Evolutionary conservation across 1,140 invertebrate genomes (phyloP).

Genomic region (Hestina assimilis): DNA sequence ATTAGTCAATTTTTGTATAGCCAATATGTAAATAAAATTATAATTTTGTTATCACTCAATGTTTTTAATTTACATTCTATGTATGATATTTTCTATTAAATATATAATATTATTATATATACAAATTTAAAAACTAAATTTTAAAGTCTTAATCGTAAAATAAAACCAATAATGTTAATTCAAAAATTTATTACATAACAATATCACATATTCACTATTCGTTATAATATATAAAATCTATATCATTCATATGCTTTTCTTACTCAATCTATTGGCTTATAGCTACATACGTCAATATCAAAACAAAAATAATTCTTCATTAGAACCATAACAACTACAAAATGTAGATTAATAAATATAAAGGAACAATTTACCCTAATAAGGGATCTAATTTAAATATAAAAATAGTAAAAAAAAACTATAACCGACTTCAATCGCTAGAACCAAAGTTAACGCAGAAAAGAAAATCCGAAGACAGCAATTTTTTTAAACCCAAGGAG

Average conservation of each 20-base stretch:
- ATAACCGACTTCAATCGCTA: no score
- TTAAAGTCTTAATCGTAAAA: not conserved
- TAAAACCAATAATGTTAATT: not conserved
- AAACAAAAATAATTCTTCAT: conserved; percentile 13
- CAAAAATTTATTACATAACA: conserved; percentile 8
- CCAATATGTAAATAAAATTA: conserved; percentile 12
- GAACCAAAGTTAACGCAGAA: no score
- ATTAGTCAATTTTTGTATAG: conserved; percentile 2
- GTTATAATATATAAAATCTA: conserved; percentile 1
- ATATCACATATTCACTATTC: conserved; percentile 1
- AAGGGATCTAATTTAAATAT: no score
- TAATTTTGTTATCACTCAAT: not conserved
- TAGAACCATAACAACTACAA: conserved; percentile 2
- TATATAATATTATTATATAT: no score
- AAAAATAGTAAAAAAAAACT: no score
- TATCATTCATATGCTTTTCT: conserved; percentile 1
- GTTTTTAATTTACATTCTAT: not conserved
- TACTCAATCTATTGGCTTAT: conserved; percentile 33
- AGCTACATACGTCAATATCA: conserved; percentile 4
- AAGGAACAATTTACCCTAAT: no score
- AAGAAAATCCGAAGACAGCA: no score
- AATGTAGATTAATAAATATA: no score
- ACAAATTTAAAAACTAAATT: no score
- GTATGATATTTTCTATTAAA: no score
- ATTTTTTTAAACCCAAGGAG: no score